Evolutionary conservation across 2,113 vertebrate species (phyloP).

Genomic region (Eolophus roseicapilla): DNA sequence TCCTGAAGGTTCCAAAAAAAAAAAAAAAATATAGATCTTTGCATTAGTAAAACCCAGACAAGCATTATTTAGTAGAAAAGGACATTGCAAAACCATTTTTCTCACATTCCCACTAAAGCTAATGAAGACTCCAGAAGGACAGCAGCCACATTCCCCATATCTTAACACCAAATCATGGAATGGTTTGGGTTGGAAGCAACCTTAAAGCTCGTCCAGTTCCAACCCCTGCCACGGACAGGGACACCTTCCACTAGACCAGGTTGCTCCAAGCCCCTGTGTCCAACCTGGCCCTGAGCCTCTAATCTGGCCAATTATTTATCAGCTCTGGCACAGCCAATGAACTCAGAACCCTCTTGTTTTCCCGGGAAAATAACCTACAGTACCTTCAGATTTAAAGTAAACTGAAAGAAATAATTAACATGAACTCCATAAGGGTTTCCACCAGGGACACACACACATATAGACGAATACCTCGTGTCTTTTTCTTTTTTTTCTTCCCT

Average conservation of each 20-base stretch:
- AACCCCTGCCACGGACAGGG: neutral
- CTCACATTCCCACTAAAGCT: neutral
- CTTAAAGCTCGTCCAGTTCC: neutral
- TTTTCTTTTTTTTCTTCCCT: constrained; percentile 63
- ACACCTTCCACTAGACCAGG: neutral
- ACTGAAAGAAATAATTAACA: neutral
- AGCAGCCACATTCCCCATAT: rapidly evolving
- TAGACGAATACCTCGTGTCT: neutral
- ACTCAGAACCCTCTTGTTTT: neutral
- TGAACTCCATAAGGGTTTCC: neutral
- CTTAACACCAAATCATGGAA: neutral
- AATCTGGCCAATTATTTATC: neutral
- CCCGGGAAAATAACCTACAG: neutral
- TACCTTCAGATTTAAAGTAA: neutral
- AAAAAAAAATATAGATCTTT: neutral
- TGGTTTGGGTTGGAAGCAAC: neutral
- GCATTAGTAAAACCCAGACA: neutral
- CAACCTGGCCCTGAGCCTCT: neutral
- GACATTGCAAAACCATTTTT: neutral
- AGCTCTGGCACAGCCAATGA: neutral
- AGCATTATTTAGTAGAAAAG: neutral
- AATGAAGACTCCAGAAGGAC: neutral
- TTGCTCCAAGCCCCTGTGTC: neutral
- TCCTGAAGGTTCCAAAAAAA: constrained; percentile 8
- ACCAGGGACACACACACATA: rapidly evolving